These are phyloP conservation scores for Lophius piscatorius DNA, from an alignment of 2,113 vertebrate genomes.

Conservation along the genomic window DNA sequence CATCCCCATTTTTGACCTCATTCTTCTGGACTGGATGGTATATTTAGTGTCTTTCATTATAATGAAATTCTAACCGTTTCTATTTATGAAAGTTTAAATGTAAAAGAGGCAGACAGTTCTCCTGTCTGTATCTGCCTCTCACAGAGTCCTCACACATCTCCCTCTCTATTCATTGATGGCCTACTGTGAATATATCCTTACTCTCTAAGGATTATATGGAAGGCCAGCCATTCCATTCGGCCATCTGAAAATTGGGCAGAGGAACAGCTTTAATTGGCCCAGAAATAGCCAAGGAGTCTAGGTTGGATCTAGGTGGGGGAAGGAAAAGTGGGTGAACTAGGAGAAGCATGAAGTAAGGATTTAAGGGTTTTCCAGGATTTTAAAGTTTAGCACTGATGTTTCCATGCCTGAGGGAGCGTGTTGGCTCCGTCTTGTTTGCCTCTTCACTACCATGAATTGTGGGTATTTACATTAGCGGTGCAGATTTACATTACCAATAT, in stretches of 20 bases:
- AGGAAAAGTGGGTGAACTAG: constrained; percentile 9
- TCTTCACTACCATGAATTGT: constrained; percentile 24
- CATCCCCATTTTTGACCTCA: too few relatives aligned
- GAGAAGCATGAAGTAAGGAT: constrained; percentile 19
- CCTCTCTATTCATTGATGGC: constrained; percentile 31
- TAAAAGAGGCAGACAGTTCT: too few relatives aligned
- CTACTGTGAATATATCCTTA: constrained; percentile 46
- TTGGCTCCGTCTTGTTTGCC: constrained; percentile 10
- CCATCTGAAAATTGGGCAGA: constrained; percentile 25
- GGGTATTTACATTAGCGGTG: neutral
- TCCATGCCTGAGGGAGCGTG: constrained; percentile 17
- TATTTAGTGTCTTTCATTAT: too few relatives aligned
- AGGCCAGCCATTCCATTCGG: constrained; percentile 43
- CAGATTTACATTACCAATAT: neutral
- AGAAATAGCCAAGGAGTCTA: constrained; percentile 61
- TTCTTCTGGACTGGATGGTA: too few relatives aligned
- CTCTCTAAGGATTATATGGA: constrained; percentile 52
- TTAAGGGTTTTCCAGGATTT: constrained; percentile 51
- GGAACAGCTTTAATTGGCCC: constrained; percentile 68
- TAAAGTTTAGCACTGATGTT: constrained; percentile 47
- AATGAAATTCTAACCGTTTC: too few relatives aligned
- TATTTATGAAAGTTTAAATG: too few relatives aligned
- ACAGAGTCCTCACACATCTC: constrained; percentile 19
- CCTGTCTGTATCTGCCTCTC: constrained; percentile 4
- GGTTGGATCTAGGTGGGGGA: constrained; percentile 38